phyloP scores from a whole-genome alignment of 2,888 invertebrate species.

The Stenoptilia bipunctidactyla region DNA sequence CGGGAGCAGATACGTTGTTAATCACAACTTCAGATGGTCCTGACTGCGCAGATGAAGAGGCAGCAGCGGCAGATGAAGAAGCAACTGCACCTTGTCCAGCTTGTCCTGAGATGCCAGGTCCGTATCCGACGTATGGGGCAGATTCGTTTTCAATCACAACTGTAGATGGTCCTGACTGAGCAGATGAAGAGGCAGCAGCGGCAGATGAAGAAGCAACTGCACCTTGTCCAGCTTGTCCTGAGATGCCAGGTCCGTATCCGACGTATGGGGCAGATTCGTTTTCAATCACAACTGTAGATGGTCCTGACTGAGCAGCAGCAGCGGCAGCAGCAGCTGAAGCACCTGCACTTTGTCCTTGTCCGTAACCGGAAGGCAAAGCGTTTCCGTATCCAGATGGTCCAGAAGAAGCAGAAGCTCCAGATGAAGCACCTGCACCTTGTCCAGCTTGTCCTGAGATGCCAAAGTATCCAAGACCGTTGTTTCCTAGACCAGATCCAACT shows the following conservation, averaged over 20 bases:
- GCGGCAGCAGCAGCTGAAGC: conserved; percentile 3
- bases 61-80: neutral
- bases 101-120: no score
- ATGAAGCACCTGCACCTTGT: neutral
- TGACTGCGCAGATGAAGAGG: neutral
- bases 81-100: neutral
- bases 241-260: conserved; percentile 5
- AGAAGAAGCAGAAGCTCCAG: neutral
- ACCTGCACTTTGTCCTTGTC: conserved; percentile 2
- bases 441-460: neutral
- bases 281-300: no score
- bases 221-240: conserved; percentile 12
- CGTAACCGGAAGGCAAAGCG: conserved; percentile 1
- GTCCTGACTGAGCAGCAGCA: neutral
- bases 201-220: conserved; percentile 1
- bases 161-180: neutral
- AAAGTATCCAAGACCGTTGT: neutral
- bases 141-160: neutral
- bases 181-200: neutral
- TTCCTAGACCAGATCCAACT: neutral
- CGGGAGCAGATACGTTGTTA: no score
- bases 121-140: neutral
- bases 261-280: neutral
- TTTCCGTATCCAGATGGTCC: neutral
- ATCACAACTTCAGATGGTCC: no score